Evolutionary conservation across 2,797 vertebrate genomes (phyloP), one percentile per base, ranked within the genome.

Genomic region (Lindbergichthys nudifrons): DNA sequence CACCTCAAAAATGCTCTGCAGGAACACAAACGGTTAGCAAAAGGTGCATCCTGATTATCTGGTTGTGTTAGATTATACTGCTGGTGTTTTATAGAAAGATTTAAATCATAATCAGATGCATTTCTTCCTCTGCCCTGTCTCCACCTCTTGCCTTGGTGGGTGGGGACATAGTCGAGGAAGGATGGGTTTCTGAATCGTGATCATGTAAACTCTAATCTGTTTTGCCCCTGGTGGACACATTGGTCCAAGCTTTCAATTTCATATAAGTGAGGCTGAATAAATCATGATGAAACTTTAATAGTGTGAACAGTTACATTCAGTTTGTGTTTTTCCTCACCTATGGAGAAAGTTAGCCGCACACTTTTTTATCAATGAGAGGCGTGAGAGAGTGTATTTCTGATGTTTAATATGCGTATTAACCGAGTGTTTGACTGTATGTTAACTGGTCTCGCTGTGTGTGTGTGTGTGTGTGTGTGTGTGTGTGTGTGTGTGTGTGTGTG

Each of bases 341-440:
- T 54, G 6, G 7, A 63, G 9, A 1, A 59, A 58, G 39, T 68
- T 58, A 0, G 32, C 32, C 8, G 32, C n/a, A 36, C 32, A 30
- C 10, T 10, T 39, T 7, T 6, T 12, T 51, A 21, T 77, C 32
- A 57, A 1, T 15, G 16, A 36, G 3, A 42, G 39, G 2, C 5
- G 7, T 18, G 43, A 12, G 41, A 36, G 36, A 21, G 15, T 2
- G 2, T 18, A 10, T 65, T 1, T 15, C 3, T 8, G 13, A 61
- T 46, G 1, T 1, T 47, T 59, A 53, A 43, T 1, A 32, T 10
- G 43, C 19, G 4, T 41, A 70, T 73, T 42, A 65, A 73, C 45
- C 0, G 10, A 41, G 9, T 81, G 46, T 67, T 69, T 3, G 26
- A 50, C 47, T 60, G 42, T 54, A 32, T 73, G 64, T 75, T 75